Conservation (phyloP, 2,797 vertebrate species). For the Fratercula arctica region DNA sequence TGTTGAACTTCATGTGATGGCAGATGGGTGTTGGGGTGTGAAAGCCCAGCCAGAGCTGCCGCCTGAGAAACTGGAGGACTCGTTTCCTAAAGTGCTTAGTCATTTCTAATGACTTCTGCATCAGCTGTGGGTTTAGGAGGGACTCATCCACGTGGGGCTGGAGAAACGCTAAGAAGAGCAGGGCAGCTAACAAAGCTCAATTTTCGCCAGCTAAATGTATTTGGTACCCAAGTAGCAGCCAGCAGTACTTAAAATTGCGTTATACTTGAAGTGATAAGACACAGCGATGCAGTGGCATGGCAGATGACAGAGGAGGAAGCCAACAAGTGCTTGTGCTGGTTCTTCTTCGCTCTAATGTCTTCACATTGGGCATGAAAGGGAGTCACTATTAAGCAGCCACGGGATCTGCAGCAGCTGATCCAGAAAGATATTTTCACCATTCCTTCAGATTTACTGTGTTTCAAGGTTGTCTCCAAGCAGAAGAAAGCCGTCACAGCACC, state of each 20-base stretch:
- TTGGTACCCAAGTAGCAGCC: not conserved
- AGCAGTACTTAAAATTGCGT: not conserved
- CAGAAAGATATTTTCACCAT: not conserved
- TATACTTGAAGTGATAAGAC: not conserved
- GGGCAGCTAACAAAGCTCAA: not conserved
- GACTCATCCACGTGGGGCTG: not conserved
- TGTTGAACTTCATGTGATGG: not conserved
- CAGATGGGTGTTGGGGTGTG: not conserved
- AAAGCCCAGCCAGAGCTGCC: not conserved
- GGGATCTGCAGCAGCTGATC: not conserved
- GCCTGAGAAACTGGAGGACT: conserved; percentile 14
- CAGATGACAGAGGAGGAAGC: not conserved
- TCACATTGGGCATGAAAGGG: not conserved
- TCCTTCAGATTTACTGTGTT: not conserved
- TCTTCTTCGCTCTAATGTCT: not conserved
- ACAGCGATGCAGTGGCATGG: not conserved
- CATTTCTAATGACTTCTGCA: conserved; percentile 3
- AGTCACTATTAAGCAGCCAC: not conserved
- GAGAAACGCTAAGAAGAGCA: not conserved
- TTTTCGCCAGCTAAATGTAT: not conserved
- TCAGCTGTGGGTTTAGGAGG: not conserved
- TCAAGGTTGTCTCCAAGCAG: not conserved
- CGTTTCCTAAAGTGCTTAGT: conserved; percentile 28
- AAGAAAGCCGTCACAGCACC: accelerated
- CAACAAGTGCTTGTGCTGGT: not conserved